These are phyloP conservation scores for Parnassius mnemosyne DNA, from an alignment of 2,888 invertebrate genomes.

Conservation along the genomic window DNA sequence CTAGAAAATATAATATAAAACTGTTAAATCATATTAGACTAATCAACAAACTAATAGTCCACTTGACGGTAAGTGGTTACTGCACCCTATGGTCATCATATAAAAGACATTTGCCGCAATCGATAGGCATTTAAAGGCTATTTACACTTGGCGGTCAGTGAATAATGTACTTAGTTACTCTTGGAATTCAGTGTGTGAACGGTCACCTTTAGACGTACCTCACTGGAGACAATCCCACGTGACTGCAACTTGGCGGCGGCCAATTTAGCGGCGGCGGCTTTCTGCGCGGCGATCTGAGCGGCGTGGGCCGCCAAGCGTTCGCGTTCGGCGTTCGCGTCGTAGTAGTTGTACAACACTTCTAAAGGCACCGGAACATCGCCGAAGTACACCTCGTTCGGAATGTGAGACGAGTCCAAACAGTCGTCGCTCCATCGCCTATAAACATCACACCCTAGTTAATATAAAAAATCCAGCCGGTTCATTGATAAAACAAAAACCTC, in stretches of 20 bases:
- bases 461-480: too few relatives aligned
- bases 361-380: conserved; percentile 74
- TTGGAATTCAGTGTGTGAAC: too few relatives aligned
- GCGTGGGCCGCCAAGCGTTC: conserved; percentile 67
- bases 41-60: too few relatives aligned
- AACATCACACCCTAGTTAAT: not conserved
- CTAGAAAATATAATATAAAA: too few relatives aligned
- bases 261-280: conserved; percentile 68
- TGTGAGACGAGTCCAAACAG: conserved; percentile 74
- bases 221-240: conserved; percentile 42
- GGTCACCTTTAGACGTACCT: conserved; percentile 35
- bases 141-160: too few relatives aligned
- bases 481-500: too few relatives aligned
- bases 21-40: too few relatives aligned
- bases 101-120: too few relatives aligned
- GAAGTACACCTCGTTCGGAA: conserved; percentile 78
- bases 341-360: conserved; percentile 74
- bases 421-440: conserved; percentile 78
- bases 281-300: conserved; percentile 72
- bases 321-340: conserved; percentile 75
- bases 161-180: too few relatives aligned
- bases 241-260: conserved; percentile 60
- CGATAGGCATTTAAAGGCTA: too few relatives aligned
- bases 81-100: too few relatives aligned
- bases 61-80: too few relatives aligned